Evolutionary conservation across 2,797 vertebrate genomes (phyloP).

Genomic region (Peromyscus aztecus): DNA sequence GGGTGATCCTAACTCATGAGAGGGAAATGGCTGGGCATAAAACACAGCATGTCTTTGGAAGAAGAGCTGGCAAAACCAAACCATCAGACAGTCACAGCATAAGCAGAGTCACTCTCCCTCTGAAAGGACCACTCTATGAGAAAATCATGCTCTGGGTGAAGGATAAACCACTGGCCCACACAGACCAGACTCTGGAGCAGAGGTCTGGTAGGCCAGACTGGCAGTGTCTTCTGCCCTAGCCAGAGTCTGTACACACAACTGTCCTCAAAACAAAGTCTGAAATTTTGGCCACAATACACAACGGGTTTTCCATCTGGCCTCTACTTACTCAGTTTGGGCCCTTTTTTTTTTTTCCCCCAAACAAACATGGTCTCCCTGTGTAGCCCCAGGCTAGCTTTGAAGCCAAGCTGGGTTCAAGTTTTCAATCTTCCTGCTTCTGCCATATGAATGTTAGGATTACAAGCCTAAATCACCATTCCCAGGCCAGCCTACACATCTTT

Average conservation of each 20-base stretch:
- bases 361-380: background rate
- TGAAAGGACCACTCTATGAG: background rate
- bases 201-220: background rate
- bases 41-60: slow-evolving; percentile 4
- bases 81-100: background rate
- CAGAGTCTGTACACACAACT: background rate
- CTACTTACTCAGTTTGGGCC: background rate
- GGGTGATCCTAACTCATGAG: background rate
- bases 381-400: background rate
- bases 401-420: background rate
- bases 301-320: background rate
- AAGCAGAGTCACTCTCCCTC: background rate
- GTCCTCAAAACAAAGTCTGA: slow-evolving; percentile 34
- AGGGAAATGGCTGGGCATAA: background rate
- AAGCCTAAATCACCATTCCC: background rate
- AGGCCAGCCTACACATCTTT: background rate
- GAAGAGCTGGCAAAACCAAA: slow-evolving; percentile 7
- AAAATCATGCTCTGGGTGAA: background rate
- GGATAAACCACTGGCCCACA: background rate
- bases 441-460: background rate
- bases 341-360: background rate
- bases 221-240: slow-evolving; percentile 6
- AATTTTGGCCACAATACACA: background rate
- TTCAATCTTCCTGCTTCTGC: background rate
- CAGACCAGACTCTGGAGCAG: background rate